phyloP scores from a whole-genome alignment of 2,113 vertebrate genomes.

The Nicator chloris region DNA sequence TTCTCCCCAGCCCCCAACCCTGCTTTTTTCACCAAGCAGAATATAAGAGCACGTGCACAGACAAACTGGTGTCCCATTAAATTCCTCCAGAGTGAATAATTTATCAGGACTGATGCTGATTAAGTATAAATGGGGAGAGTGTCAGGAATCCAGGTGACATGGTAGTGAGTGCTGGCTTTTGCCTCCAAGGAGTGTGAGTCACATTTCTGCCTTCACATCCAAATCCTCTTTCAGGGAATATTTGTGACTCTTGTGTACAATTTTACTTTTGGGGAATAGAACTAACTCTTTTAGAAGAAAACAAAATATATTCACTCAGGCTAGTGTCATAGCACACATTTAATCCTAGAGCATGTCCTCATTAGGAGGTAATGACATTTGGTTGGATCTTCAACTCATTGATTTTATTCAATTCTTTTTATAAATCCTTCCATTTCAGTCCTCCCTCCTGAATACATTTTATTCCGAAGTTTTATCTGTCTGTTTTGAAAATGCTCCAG shows the following conservation, averaged over 20 bases:
- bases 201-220: conserved; percentile 9
- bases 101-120: conserved; percentile 62
- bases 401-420: background rate
- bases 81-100: conserved; percentile 56
- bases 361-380: background rate
- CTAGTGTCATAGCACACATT: background rate
- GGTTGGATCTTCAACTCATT: background rate
- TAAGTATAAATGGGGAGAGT: conserved; percentile 53
- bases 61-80: conserved; percentile 27
- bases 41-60: conserved; percentile 20
- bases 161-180: background rate
- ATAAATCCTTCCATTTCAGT: background rate
- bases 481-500: background rate
- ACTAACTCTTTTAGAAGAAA: background rate
- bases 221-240: background rate
- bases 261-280: background rate
- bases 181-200: conserved; percentile 11
- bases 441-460: background rate
- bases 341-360: background rate
- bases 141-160: conserved; percentile 54
- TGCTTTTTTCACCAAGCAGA: conserved; percentile 63
- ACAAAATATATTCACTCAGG: background rate
- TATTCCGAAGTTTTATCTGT: background rate
- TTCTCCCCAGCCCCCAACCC: background rate
- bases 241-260: background rate